Evolutionary conservation across 1,140 invertebrate genomes (phyloP), one percentile per base, ranked within the genome.

Genomic region (Drosophila jambulina): DNA sequence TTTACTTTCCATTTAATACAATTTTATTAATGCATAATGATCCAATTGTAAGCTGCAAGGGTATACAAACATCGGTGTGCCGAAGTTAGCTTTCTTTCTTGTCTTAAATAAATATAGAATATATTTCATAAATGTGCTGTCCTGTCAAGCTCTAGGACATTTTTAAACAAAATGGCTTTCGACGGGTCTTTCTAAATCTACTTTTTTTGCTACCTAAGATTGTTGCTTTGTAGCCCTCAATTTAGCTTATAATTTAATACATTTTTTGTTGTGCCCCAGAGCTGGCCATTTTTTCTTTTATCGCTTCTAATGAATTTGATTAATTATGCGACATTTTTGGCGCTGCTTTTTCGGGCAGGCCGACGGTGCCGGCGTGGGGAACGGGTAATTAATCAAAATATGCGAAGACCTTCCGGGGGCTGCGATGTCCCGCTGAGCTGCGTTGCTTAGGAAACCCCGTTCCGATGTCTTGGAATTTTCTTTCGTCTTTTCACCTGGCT

Each of bases 381-480:
- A 43, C 51, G 48, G 60, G 63, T 84, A 88, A 88, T 88, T 88
- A 90, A 84, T 84, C 78, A 90, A 88, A 88, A 90, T 87, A 88
- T 88, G 80, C 54, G 29, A 42, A 40, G 21, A 38, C 34, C 34
- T 56, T 56, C 34, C 53, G n/a, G 0, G 5, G 36, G 49, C 36
- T 40, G 40, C 32, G 68, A 75, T 65, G 34, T 36, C 83, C 78
- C 63, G 83, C 61, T 62, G 62, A 4, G 72, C 23, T 6, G 72
- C 38, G 82, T 75, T 78, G 75, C 78, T 17, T 36, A 13, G 70
- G 53, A 42, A 72, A 72, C 63, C 15, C 53, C 25, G n/a, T 56
- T 17, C 25, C 49, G 43, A 70, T 53, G 72, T 75, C 84, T 77
- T 78, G 84, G 83, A 87, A 83, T 87, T 87, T 88, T 80, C 68